phyloP scores from a whole-genome alignment of 1,140 invertebrate genomes.

The Drosophila fuyamai region DNA sequence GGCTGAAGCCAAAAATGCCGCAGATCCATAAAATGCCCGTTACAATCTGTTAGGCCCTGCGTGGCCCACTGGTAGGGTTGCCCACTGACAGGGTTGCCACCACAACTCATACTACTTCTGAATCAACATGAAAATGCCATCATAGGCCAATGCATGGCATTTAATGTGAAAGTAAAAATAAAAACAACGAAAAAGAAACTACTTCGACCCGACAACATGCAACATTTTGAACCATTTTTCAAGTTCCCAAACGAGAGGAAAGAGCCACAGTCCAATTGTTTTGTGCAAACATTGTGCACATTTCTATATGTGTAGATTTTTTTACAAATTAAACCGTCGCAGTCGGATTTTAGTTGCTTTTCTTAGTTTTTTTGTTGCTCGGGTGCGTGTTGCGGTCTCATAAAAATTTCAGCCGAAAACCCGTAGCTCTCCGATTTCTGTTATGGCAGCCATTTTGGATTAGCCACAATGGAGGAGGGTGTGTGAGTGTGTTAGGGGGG shows the following conservation, averaged over 20 bases:
- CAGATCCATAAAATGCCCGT: slow-evolving; percentile 36
- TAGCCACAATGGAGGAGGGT: slow-evolving; percentile 20
- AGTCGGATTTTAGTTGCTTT: slow-evolving; percentile 60
- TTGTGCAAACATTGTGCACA: slow-evolving; percentile 24
- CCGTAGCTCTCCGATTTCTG: slow-evolving; percentile 19
- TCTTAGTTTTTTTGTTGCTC: neutral
- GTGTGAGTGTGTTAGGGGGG: neutral
- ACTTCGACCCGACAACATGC: slow-evolving; percentile 24
- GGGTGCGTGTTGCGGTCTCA: slow-evolving; percentile 71
- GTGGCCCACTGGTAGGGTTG: slow-evolving; percentile 1
- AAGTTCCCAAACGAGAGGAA: slow-evolving; percentile 53
- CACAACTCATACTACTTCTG: slow-evolving; percentile 14
- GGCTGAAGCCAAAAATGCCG: slow-evolving; percentile 3
- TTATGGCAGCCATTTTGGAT: slow-evolving; percentile 72
- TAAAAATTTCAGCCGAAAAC: slow-evolving; percentile 71
- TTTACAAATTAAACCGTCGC: slow-evolving; percentile 78
- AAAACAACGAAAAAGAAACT: slow-evolving; percentile 33
- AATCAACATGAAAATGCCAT: slow-evolving; percentile 74
- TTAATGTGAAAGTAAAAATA: slow-evolving; percentile 52
- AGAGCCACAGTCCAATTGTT: slow-evolving; percentile 22
- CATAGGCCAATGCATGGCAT: slow-evolving; percentile 58
- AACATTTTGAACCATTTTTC: slow-evolving; percentile 59
- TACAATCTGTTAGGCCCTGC: slow-evolving; percentile 30
- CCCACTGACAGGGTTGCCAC: slow-evolving; percentile 2
- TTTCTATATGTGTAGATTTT: slow-evolving; percentile 24